Evolutionary conservation across 2,888 invertebrate genomes (phyloP).

Genomic region (Phengaris arion): DNA sequence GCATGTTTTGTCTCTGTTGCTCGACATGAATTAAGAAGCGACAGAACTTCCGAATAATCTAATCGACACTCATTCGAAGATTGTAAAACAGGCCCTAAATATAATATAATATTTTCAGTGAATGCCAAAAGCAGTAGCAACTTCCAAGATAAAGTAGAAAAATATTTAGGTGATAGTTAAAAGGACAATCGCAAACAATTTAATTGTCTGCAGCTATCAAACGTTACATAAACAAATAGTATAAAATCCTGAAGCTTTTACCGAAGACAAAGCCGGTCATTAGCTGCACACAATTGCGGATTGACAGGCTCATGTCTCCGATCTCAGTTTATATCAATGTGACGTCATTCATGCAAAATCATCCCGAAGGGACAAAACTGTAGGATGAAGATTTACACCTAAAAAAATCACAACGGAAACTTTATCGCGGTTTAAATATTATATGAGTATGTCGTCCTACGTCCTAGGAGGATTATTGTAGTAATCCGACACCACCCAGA

Average conservation of each 20-base stretch:
- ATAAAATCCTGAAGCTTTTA: constrained; percentile 2
- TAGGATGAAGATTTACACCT: background rate
- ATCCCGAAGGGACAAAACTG: background rate
- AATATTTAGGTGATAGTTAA: background rate
- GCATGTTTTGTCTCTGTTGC: no score
- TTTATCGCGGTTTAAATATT: background rate
- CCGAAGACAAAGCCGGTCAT: constrained; percentile 7
- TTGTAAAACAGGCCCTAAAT: no score
- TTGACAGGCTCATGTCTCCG: background rate
- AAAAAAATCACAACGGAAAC: background rate
- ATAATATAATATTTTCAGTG: no score
- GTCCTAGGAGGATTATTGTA: background rate
- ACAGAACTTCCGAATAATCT: no score
- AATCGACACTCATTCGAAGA: no score
- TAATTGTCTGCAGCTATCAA: background rate
- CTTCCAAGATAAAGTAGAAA: background rate
- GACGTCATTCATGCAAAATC: background rate
- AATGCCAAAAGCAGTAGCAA: no score
- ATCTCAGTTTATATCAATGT: background rate
- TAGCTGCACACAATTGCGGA: constrained; percentile 5
- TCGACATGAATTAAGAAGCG: no score
- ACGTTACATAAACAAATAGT: background rate
- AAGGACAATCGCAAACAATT: background rate
- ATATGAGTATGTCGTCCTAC: background rate
- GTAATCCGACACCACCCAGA: background rate